Percentiles rank a stretch among this genome's conserved stretches.
Evolutionary conservation across 2,888 invertebrate genomes (phyloP).

Genomic region (Nipponacmea schrenckii): DNA sequence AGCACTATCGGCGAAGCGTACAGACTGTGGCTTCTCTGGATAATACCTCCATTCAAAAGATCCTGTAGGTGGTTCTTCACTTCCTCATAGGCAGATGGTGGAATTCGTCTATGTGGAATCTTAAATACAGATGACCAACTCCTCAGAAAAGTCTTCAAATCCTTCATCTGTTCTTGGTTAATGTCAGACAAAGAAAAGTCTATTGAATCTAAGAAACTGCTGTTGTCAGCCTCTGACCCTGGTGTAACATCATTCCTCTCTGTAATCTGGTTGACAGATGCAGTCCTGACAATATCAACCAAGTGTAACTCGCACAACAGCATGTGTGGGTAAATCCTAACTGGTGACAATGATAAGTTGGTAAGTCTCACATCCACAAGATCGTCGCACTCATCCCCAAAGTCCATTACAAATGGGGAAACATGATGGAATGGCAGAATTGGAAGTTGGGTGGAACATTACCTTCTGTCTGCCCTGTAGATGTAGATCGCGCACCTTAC

Average conservation of each 20-base stretch:
- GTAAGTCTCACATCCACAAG: too few species aligned
- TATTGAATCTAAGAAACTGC: not conserved
- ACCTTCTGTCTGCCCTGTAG: too few species aligned
- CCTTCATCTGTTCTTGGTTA: not conserved
- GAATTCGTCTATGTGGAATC: not conserved
- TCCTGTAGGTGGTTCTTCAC: not conserved
- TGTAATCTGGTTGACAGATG: too few species aligned
- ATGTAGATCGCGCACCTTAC: too few species aligned
- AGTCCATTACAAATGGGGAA: too few species aligned
- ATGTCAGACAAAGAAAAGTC: not conserved
- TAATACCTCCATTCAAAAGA: not conserved
- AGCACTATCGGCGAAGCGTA: not conserved
- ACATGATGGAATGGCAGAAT: too few species aligned
- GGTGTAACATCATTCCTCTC: not conserved
- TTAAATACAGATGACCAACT: conserved; percentile 7
- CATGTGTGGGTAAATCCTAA: too few species aligned
- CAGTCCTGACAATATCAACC: too few species aligned
- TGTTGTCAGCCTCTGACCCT: not conserved
- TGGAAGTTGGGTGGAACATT: too few species aligned
- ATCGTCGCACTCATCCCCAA: too few species aligned
- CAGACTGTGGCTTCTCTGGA: not conserved
- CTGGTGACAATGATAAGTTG: too few species aligned
- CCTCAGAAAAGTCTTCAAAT: not conserved
- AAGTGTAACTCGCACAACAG: too few species aligned
- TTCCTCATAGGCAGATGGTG: not conserved